Conservation (phyloP, 2,888 invertebrate species). For the Amiota mariae region DNA sequence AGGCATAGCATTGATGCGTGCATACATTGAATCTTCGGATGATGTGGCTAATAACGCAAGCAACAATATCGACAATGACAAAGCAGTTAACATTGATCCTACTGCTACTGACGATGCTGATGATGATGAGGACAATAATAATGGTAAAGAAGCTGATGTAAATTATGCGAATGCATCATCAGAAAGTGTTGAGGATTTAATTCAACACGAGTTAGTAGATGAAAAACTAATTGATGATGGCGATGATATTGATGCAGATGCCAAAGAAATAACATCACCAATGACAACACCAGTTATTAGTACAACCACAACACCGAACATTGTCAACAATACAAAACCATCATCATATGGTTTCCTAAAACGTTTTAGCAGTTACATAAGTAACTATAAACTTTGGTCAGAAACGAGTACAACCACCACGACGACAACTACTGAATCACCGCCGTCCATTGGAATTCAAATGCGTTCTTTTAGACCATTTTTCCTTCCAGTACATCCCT, state of each 20-base stretch:
- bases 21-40: conserved; percentile 62
- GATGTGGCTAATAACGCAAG: conserved; percentile 47
- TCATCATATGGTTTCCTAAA: conserved; percentile 48
- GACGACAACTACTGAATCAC: conserved; percentile 19
- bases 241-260: conserved; percentile 38
- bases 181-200: conserved; percentile 21
- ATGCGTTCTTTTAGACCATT: conserved; percentile 31
- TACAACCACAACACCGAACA: conserved; percentile 30
- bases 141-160: conserved; percentile 37
- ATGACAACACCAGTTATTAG: neutral
- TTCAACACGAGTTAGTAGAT: conserved; percentile 2
- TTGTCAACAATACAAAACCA: neutral
- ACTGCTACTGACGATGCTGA: conserved; percentile 11
- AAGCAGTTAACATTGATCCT: no score
- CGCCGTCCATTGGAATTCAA: conserved; percentile 24
- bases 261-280: conserved; percentile 24
- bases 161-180: conserved; percentile 34
- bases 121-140: conserved; percentile 22
- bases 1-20: conserved; percentile 64
- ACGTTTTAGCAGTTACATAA: conserved; percentile 55
- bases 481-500: neutral
- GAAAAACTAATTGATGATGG: conserved; percentile 37
- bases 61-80: neutral
- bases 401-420: conserved; percentile 22
- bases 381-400: conserved; percentile 56